Base-by-base conservation (phyloP, 1,140 invertebrate genomes). In the Brachionus rotundiformis region DNA sequence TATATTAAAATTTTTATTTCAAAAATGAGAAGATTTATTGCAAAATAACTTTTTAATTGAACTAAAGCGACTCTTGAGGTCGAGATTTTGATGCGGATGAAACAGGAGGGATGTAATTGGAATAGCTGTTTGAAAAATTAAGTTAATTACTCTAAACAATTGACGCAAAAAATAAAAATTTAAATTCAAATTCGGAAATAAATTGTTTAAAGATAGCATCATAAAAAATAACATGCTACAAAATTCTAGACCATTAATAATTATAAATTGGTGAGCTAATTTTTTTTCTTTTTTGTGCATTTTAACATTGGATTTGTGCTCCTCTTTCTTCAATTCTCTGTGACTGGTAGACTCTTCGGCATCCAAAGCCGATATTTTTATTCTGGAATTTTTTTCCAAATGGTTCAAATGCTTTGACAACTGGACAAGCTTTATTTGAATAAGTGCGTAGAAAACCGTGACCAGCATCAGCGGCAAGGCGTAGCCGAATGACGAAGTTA, bases 161-260 rank as follows among this genome's bases (percentile, higher is more conserved):
- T 73, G 68, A 25, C 68, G 33, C 8, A 73, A 73, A 73, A 13
- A 73, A 19, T 73, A 73, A 25, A 31, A 73, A 73, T 73, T 73
- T 16, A 23, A 44, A 27, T 73, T 73, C n/a, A 73, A 73, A 25
- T 41, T 44, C 10, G 68, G 68, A 25, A n/a, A 47, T 27, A 73
- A 44, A 44, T 73, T 73, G 41, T 44, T 44, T 13, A 73, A 44
- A 3, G 68, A 73, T 44, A 73, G n/a, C 36, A 73, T 44, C 68
- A 73, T 73, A 27, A 73, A 73, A 41, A 41, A 39, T 3, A 73
- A 0, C 68, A 73, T 73, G 29, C 68, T 73, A 10, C 36, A 25
- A 44, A 73, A 73, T 27, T 73, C 68, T 0, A 73, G 41, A 10
- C 36, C 19, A 27, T 73, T 73, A 6, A 73, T 73, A 3, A 73